A percentile compares a stretch with the other conserved stretches of the same genome.
phyloP scores from a whole-genome alignment of 2,113 vertebrate species.

The Apodemus speciosus region DNA sequence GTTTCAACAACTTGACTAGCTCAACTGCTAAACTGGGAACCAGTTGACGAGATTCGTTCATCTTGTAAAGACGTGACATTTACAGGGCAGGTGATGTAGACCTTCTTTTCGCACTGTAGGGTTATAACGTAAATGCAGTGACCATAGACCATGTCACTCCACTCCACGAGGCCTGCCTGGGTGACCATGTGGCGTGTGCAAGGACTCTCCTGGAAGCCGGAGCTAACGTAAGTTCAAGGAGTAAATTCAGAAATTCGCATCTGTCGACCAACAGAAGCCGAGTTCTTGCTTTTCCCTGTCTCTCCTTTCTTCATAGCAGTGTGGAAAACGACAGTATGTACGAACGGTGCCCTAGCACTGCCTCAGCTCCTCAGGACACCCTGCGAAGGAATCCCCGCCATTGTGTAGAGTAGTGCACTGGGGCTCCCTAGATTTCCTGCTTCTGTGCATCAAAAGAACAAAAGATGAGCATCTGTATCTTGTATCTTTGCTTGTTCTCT shows the following conservation, averaged over 20 bases:
- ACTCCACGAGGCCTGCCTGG: slow-evolving; percentile 95
- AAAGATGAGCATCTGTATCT: not conserved
- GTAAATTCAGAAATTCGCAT: not conserved
- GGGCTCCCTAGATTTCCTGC: not conserved
- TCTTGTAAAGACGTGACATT: not conserved
- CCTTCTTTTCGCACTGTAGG: slow-evolving; percentile 84
- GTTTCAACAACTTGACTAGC: not conserved
- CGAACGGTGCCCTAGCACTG: not conserved
- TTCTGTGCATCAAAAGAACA: not conserved
- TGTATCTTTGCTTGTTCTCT: not conserved
- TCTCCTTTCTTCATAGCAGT: not conserved
- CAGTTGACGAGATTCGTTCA: not conserved
- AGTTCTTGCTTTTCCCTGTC: not conserved
- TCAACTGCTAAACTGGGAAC: not conserved
- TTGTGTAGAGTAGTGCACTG: not conserved
- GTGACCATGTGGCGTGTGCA: slow-evolving; percentile 93
- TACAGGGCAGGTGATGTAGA: not conserved
- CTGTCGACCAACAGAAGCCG: not conserved
- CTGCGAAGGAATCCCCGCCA: not conserved
- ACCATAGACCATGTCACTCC: slow-evolving; percentile 97
- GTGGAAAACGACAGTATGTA: not conserved
- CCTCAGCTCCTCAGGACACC: not conserved
- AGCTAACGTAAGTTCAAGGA: slow-evolving; percentile 91
- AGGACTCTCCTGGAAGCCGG: slow-evolving; percentile 95
- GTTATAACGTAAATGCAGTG: slow-evolving; percentile 94